Evolutionary conservation across 2,888 invertebrate species (phyloP).

Genomic region (Drosophila borealis): DNA sequence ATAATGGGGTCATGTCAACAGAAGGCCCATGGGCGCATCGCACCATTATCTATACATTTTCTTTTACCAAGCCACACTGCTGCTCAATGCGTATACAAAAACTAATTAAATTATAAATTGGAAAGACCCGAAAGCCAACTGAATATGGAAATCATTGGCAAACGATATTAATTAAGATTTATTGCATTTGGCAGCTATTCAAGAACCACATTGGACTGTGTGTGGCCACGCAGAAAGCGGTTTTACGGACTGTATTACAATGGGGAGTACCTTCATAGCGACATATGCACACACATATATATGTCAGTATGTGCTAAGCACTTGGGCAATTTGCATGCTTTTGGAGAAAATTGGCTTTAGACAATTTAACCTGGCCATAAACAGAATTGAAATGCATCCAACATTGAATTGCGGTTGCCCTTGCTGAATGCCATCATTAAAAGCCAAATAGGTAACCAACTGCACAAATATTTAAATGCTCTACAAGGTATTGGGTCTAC

Average conservation of each 20-base stretch:
- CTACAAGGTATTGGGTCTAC: neutral
- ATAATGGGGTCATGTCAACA: slow-evolving; percentile 77
- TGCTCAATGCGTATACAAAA: slow-evolving; percentile 31
- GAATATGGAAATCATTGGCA: slow-evolving; percentile 66
- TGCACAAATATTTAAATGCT: slow-evolving; percentile 16
- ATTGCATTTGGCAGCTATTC: slow-evolving; percentile 64
- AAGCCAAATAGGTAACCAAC: slow-evolving; percentile 21
- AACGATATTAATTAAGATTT: slow-evolving; percentile 74
- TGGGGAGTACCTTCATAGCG: slow-evolving; percentile 13
- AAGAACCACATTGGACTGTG: slow-evolving; percentile 38
- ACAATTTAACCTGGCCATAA: slow-evolving; percentile 61
- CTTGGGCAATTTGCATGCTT: slow-evolving; percentile 61
- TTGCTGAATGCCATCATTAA: slow-evolving; percentile 44
- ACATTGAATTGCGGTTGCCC: slow-evolving; percentile 53
- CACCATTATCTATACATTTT: slow-evolving; percentile 54
- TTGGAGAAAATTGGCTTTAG: slow-evolving; percentile 55
- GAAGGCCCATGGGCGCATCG: slow-evolving; percentile 50
- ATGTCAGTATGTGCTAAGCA: slow-evolving; percentile 19
- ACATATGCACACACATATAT: slow-evolving; percentile 3
- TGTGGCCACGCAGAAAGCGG: slow-evolving; percentile 38
- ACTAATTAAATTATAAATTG: slow-evolving; percentile 69
- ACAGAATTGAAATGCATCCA: slow-evolving; percentile 43
- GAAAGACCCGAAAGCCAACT: slow-evolving; percentile 45
- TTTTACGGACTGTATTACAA: slow-evolving; percentile 21
- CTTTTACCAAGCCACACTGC: slow-evolving; percentile 34